These are phyloP conservation scores for Tympanoctomys barrerae DNA, from an alignment of 2,797 vertebrate genomes.

Conservation along the genomic window DNA sequence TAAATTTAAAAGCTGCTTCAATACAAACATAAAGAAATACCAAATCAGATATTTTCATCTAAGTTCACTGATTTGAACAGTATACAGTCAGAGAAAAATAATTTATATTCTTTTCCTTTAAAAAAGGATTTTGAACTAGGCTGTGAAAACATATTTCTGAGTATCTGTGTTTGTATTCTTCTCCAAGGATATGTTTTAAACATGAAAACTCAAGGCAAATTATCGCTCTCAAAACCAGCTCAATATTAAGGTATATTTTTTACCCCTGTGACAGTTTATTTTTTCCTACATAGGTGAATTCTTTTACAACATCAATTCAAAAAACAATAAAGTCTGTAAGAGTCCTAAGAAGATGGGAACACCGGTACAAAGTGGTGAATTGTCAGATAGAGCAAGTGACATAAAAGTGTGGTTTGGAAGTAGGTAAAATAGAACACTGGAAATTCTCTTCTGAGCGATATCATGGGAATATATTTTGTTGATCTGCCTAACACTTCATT, in stretches of 20 bases:
- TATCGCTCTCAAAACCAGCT: not conserved
- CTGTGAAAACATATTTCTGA: not conserved
- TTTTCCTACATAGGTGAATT: conserved; percentile 78
- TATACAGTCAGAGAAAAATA: not conserved
- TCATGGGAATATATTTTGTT: not conserved
- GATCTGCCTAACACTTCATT: not conserved
- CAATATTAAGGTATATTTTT: not conserved
- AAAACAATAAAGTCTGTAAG: conserved; percentile 64
- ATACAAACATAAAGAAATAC: conserved; percentile 59
- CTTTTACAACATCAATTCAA: conserved; percentile 69
- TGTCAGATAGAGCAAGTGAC: not conserved
- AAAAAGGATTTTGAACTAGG: not conserved
- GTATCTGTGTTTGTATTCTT: not conserved
- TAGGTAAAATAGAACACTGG: not conserved
- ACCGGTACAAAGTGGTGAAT: not conserved
- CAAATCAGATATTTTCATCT: conserved; percentile 45
- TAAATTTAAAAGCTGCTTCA: conserved; percentile 59
- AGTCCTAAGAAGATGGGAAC: not conserved
- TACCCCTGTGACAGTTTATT: conserved; percentile 80
- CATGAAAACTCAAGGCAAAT: not conserved
- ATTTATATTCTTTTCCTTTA: not conserved
- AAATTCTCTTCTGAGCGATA: not conserved
- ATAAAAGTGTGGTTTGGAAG: not conserved
- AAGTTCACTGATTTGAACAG: conserved; percentile 31
- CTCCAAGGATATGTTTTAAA: conserved; percentile 4